Conservation (phyloP, 2,888 invertebrate genomes). For the Nesidiocoris tenuis region DNA sequence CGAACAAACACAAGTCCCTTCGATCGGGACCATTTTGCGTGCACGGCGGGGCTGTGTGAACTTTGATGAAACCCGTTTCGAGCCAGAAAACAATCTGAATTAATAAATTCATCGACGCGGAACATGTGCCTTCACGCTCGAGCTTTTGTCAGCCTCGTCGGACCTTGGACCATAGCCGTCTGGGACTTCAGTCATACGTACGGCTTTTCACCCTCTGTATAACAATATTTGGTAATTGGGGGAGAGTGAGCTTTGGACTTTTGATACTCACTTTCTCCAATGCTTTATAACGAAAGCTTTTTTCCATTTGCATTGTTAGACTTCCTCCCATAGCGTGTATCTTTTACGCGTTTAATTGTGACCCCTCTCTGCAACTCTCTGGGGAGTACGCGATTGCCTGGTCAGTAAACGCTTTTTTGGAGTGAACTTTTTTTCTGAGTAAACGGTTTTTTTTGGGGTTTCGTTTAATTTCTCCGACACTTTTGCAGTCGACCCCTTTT, state of each 20-base stretch:
- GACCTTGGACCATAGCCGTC: not conserved
- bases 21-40: too few relatives aligned
- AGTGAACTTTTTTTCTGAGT: too few relatives aligned
- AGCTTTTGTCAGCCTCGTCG: conserved; percentile 18
- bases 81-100: conserved; percentile 25
- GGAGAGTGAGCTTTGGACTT: not conserved
- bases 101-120: conserved; percentile 27
- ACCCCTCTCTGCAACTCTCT: not conserved
- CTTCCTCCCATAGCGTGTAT: conserved; percentile 8
- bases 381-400: not conserved
- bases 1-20: too few relatives aligned
- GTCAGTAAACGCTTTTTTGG: not conserved
- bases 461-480: conserved; percentile 15
- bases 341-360: conserved; percentile 14
- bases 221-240: conserved; percentile 35
- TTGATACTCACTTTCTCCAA: conserved; percentile 8
- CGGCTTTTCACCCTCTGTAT: conserved; percentile 1
- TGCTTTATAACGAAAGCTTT: not conserved
- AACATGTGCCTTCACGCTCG: conserved; percentile 1
- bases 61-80: too few relatives aligned
- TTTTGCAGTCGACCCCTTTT: not conserved
- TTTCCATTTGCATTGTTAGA: conserved; percentile 4
- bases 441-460: conserved; percentile 14
- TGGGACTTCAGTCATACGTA: not conserved
- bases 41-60: too few relatives aligned